Percentiles rank a stretch among this genome's conserved stretches.
Conservation (phyloP, 2,113 vertebrate species). For the Pseudois nayaur region DNA sequence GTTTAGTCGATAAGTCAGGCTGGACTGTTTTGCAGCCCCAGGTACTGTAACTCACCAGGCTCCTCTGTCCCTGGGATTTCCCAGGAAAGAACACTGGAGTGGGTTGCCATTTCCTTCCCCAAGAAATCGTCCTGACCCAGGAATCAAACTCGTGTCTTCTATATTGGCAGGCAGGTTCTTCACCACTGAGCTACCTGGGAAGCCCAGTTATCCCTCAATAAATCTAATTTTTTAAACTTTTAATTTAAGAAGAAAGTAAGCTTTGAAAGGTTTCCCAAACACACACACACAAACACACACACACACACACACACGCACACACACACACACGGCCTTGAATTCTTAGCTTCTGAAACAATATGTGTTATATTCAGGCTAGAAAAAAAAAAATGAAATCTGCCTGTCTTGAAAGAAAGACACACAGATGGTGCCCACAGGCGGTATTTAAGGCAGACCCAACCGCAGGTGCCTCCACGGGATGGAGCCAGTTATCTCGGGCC, state of each 20-base stretch:
- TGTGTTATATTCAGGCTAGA: neutral
- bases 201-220: neutral
- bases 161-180: neutral
- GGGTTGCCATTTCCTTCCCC: neutral
- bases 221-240: neutral
- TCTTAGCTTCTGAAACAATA: slow-evolving; percentile 13
- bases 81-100: neutral
- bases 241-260: neutral
- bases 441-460: neutral
- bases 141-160: neutral
- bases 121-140: neutral
- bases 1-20: neutral
- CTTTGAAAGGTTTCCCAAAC: neutral
- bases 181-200: neutral
- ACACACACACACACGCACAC: neutral
- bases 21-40: neutral
- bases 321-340: neutral
- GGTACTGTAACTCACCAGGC: neutral
- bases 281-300: neutral
- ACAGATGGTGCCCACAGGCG: neutral
- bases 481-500: neutral
- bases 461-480: neutral
- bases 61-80: neutral
- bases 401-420: neutral
- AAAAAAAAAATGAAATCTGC: neutral